Evolutionary conservation across 1,140 invertebrate genomes (phyloP).

Genomic region (Lethocerus indicus): DNA sequence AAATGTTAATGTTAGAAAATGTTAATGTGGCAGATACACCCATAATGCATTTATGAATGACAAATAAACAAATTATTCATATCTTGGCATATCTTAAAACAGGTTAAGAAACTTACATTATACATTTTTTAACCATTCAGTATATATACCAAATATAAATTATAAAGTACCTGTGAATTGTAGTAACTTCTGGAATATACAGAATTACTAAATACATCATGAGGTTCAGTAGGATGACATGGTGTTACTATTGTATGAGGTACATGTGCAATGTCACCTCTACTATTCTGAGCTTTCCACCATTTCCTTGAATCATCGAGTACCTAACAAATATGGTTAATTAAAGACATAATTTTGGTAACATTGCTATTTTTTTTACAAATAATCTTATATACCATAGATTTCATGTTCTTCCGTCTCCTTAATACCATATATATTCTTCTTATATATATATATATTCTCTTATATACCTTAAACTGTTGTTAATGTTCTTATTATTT

Average conservation of each 20-base stretch:
- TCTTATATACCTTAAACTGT: no score
- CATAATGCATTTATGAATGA: no score
- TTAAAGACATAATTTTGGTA: constrained; percentile 7
- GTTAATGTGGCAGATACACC: no score
- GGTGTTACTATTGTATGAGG: constrained; percentile 92
- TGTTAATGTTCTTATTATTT: no score
- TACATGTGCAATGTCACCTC: constrained; percentile 80
- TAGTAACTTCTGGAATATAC: constrained; percentile 37
- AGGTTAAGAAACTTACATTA: no score
- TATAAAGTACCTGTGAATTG: constrained; percentile 10
- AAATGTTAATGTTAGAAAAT: no score
- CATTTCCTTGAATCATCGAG: constrained; percentile 91
- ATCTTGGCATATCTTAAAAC: no score
- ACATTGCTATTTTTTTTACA: constrained; percentile 4
- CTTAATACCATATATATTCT: no score
- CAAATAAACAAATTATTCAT: no score
- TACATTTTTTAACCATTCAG: no score
- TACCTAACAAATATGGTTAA: constrained; percentile 37
- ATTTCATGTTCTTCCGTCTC: constrained; percentile 14
- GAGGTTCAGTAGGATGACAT: constrained; percentile 24
- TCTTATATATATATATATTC: no score
- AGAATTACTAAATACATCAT: constrained; percentile 57
- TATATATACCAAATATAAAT: not conserved
- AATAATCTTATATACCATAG: not conserved
- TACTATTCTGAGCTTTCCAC: constrained; percentile 92